phyloP scores from a whole-genome alignment of 1,140 invertebrate species.

The Micrasema minimum region DNA sequence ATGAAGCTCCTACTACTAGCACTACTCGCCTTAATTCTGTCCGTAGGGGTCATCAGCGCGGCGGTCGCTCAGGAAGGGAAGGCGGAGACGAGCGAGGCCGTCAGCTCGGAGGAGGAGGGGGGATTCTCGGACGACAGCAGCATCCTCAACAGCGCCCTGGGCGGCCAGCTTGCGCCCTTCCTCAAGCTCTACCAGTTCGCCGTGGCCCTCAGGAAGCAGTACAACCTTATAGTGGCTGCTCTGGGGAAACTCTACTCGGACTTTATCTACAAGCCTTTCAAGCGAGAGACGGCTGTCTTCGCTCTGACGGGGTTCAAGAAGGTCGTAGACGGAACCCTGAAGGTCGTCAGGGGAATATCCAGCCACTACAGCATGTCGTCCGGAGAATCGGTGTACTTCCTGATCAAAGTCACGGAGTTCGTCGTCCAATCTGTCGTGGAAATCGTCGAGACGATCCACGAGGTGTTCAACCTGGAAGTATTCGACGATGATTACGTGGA shows the following conservation, averaged over 20 bases:
- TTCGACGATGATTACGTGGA: constrained; percentile 10
- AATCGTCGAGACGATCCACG: background rate
- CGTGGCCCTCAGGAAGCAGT: background rate
- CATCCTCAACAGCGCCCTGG: too few species aligned
- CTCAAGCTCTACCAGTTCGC: background rate
- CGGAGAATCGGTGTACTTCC: background rate
- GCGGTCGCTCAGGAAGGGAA: background rate
- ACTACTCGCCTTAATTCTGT: background rate
- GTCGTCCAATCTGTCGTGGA: background rate
- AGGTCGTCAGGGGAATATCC: background rate
- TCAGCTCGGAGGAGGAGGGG: background rate
- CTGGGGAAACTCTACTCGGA: background rate
- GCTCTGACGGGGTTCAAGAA: background rate
- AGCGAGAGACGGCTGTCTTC: background rate
- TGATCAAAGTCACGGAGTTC: background rate
- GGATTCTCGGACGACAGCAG: background rate
- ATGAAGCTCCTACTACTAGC: background rate
- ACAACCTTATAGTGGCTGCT: background rate
- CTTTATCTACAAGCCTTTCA: background rate
- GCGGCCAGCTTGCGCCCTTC: background rate
- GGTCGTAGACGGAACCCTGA: background rate
- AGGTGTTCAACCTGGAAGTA: background rate
- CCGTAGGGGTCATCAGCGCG: background rate
- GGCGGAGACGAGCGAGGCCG: background rate
- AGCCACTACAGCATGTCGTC: background rate